Evolutionary conservation across 2,113 vertebrate genomes (phyloP).

Genomic region (Castor canadensis): DNA sequence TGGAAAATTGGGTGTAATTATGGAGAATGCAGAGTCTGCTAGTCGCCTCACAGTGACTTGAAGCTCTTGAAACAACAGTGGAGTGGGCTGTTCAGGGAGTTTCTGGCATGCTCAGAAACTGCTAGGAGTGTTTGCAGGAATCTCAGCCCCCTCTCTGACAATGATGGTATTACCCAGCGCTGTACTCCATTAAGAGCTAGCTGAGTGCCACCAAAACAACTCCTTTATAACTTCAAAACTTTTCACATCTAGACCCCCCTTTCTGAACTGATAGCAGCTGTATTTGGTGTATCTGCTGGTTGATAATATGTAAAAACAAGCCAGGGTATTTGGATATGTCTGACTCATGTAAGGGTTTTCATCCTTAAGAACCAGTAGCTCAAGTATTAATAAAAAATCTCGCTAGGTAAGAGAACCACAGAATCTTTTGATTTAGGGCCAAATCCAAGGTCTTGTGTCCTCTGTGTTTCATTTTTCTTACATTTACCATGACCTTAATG

Average conservation of each 20-base stretch:
- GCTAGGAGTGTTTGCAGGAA: constrained; percentile 76
- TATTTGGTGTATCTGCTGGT: neutral
- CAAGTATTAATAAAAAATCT: neutral
- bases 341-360: too few relatives aligned
- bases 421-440: neutral
- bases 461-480: neutral
- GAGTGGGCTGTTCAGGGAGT: constrained; percentile 71
- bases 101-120: constrained; percentile 70
- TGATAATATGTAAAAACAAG: neutral
- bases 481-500: neutral
- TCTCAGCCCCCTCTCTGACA: constrained; percentile 61
- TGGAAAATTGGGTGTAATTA: constrained; percentile 91
- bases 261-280: neutral
- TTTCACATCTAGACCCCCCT: neutral
- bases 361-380: neutral
- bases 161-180: neutral
- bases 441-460: neutral
- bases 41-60: constrained; percentile 84
- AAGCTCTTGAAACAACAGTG: constrained; percentile 82
- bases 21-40: constrained; percentile 87
- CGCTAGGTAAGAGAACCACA: neutral
- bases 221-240: neutral
- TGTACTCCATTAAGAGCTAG: neutral
- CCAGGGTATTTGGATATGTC: too few relatives aligned
- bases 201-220: neutral